Conservation (phyloP, 2,888 invertebrate genomes). For the Tyria jacobaeae region DNA sequence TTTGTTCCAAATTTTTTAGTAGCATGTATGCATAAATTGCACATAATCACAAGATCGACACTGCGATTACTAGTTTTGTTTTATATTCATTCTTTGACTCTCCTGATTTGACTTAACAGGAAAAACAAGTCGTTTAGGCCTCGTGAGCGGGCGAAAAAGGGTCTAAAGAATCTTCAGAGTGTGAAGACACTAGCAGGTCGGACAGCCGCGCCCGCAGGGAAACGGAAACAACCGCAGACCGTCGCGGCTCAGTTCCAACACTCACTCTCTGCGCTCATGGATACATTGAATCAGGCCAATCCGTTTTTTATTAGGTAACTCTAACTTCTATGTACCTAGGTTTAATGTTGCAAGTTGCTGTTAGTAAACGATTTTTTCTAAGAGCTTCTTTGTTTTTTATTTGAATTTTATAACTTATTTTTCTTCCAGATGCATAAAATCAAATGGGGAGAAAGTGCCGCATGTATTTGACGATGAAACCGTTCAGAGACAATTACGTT, state of each 20-base stretch:
- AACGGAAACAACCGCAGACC: conserved; percentile 95
- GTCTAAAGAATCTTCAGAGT: conserved; percentile 95
- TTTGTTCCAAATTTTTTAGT: conserved; percentile 29
- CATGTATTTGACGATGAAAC: conserved; percentile 97
- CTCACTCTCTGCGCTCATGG: conserved; percentile 96
- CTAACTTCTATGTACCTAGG: not conserved
- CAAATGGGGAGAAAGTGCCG: conserved; percentile 96
- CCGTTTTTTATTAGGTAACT: conserved; percentile 85
- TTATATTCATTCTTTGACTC: conserved; percentile 15
- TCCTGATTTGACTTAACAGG: conserved; percentile 81
- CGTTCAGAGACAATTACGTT: conserved; percentile 94
- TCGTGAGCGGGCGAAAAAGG: conserved; percentile 94
- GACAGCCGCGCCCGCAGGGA: conserved; percentile 88
- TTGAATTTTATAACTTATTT: not conserved
- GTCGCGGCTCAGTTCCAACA: conserved; percentile 98
- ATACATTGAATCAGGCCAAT: conserved; percentile 93
- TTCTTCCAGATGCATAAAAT: conserved; percentile 94
- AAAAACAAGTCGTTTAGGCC: conserved; percentile 97
- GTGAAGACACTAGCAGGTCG: conserved; percentile 96
- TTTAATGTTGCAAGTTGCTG: not conserved
- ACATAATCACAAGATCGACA: conserved; percentile 27
- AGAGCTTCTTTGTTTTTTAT: not conserved
- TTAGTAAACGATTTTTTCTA: not conserved
- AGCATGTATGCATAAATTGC: conserved; percentile 53
- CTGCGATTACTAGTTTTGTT: conserved; percentile 34